A percentile compares a stretch with the other conserved stretches of the same genome.
Conservation (phyloP, 2,888 invertebrate species). For the Papilio elwesi region DNA sequence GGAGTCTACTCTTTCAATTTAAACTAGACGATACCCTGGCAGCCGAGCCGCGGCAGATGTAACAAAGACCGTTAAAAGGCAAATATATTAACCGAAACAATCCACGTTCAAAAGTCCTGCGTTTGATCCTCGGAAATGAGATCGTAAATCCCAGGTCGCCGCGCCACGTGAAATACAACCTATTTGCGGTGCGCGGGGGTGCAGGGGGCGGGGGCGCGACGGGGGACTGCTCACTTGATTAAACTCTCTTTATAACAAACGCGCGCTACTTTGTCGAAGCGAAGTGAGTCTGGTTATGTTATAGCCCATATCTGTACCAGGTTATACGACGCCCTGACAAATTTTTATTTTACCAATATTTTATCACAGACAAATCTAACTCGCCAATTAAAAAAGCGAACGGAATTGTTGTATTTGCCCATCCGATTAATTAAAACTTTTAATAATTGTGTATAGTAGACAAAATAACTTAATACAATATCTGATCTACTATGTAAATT, state of each 20-base stretch:
- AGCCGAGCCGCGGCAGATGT: neutral
- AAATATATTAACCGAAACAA: neutral
- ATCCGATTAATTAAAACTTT: too few relatives aligned
- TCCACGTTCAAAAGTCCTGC: conserved; percentile 3
- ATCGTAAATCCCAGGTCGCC: conserved; percentile 27
- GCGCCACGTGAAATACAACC: conserved; percentile 25
- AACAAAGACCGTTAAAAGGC: neutral
- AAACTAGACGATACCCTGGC: neutral
- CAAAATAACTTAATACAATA: too few relatives aligned
- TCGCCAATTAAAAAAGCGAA: too few relatives aligned
- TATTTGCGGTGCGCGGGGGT: conserved; percentile 18
- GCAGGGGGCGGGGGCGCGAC: neutral
- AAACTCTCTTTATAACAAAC: conserved; percentile 28
- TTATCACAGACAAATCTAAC: too few relatives aligned
- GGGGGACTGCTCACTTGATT: conserved; percentile 21
- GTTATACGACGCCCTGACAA: too few relatives aligned
- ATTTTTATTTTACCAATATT: too few relatives aligned
- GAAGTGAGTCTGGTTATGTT: too few relatives aligned
- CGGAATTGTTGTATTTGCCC: too few relatives aligned
- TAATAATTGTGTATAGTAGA: too few relatives aligned
- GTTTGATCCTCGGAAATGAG: conserved; percentile 37
- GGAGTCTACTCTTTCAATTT: neutral
- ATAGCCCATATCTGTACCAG: too few relatives aligned
- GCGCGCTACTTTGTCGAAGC: too few relatives aligned
- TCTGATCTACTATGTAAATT: too few relatives aligned